Evolutionary conservation across 1,140 invertebrate species (phyloP).

Genomic region (Ceratosolen solmsi): DNA sequence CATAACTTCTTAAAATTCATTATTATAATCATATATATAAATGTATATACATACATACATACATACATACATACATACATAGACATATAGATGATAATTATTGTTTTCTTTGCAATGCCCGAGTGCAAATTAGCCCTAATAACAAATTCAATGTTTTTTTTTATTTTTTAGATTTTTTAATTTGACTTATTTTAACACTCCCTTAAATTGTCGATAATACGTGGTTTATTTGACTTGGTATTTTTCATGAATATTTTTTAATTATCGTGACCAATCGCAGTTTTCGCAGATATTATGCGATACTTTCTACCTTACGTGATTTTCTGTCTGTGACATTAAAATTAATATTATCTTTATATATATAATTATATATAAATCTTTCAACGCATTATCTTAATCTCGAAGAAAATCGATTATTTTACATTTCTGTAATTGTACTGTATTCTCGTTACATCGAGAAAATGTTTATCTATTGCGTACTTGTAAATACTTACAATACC

Average conservation of each 20-base stretch:
- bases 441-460: slow-evolving; percentile 53
- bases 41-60: too few relatives aligned
- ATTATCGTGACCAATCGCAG: slow-evolving; percentile 29
- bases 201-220: slow-evolving; percentile 32
- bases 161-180: background rate
- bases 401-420: slow-evolving; percentile 58
- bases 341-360: slow-evolving; percentile 43
- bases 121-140: slow-evolving; percentile 7
- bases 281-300: slow-evolving; percentile 55
- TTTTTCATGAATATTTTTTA: slow-evolving; percentile 24
- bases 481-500: slow-evolving; percentile 47
- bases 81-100: too few relatives aligned
- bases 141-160: background rate
- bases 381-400: slow-evolving; percentile 45
- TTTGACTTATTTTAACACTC: slow-evolving; percentile 35
- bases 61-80: too few relatives aligned
- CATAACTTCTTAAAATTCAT: slow-evolving; percentile 31
- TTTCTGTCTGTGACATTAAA: slow-evolving; percentile 49
- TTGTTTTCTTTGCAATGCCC: slow-evolving; percentile 16
- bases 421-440: slow-evolving; percentile 59
- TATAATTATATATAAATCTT: slow-evolving; percentile 49
- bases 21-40: background rate
- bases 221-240: slow-evolving; percentile 7
- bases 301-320: slow-evolving; percentile 51
- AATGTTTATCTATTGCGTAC: slow-evolving; percentile 48